These are phyloP conservation scores for Cerastis rubricosa DNA, from an alignment of 2,888 invertebrate species.

Conservation along the genomic window DNA sequence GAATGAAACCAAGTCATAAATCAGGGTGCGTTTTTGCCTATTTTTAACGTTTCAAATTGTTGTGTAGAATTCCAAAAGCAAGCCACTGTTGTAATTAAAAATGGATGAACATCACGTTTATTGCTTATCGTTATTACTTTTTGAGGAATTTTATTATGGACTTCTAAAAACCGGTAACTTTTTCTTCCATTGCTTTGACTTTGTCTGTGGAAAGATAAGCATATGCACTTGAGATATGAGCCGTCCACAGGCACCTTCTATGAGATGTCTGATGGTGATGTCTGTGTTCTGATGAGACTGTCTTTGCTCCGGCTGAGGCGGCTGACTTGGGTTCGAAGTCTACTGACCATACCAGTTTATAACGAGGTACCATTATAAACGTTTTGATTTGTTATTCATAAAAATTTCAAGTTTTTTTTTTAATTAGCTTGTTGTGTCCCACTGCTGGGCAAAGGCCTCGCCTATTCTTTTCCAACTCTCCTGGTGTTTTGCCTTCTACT, in stretches of 20 bases:
- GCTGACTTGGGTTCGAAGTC: neutral
- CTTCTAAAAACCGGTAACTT: neutral
- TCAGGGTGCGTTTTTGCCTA: slow-evolving; percentile 79
- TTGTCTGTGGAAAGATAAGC: neutral
- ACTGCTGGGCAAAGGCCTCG: neutral
- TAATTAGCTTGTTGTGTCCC: neutral
- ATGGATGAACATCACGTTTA: slow-evolving; percentile 34
- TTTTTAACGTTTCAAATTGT: slow-evolving; percentile 77
- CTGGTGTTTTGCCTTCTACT: neutral
- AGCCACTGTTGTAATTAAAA: slow-evolving; percentile 55
- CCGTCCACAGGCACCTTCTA: neutral
- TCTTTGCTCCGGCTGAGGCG: neutral
- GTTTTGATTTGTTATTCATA: neutral
- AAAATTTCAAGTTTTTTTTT: neutral
- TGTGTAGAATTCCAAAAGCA: slow-evolving; percentile 65
- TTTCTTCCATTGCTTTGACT: neutral
- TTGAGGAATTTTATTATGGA: neutral
- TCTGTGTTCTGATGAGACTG: too few relatives aligned
- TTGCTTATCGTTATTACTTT: neutral
- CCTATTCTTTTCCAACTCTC: neutral
- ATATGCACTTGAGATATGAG: neutral
- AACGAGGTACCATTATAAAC: neutral
- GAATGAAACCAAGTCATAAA: slow-evolving; percentile 88
- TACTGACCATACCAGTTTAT: neutral
- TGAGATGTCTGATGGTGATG: too few relatives aligned